phyloP scores from a whole-genome alignment of 2,113 vertebrate species.

The Anarrhichthys ocellatus region DNA sequence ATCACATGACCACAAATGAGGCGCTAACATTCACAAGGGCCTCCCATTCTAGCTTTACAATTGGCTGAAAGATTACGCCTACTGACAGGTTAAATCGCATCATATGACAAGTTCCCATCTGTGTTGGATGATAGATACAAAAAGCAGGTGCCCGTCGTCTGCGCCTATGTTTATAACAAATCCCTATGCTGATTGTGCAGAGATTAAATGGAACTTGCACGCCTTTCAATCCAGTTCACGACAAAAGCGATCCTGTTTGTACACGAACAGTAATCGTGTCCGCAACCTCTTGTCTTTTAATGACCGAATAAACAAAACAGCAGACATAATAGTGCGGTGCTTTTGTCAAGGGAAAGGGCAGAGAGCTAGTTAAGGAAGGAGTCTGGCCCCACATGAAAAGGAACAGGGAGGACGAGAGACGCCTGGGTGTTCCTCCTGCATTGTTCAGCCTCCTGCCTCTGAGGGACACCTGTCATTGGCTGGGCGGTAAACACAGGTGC shows the following conservation, averaged over 20 bases:
- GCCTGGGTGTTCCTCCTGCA: constrained; percentile 72
- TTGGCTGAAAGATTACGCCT: background rate
- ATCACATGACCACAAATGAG: constrained; percentile 65
- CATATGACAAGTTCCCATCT: constrained; percentile 36
- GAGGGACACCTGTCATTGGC: constrained; percentile 80
- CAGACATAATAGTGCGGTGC: constrained; percentile 66
- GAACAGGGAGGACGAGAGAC: constrained; percentile 55
- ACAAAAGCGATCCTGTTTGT: constrained; percentile 52
- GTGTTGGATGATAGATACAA: background rate
- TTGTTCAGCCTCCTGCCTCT: constrained; percentile 73
- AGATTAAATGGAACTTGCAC: constrained; percentile 34
- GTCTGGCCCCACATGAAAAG: constrained; percentile 71
- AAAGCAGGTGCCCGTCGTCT: constrained; percentile 49
- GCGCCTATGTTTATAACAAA: constrained; percentile 22
- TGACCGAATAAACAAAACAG: constrained; percentile 69
- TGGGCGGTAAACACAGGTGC: constrained; percentile 75
- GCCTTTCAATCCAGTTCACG: constrained; percentile 27
- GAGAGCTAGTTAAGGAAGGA: constrained; percentile 71
- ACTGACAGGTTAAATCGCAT: constrained; percentile 36
- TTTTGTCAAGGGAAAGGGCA: constrained; percentile 75
- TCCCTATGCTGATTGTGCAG: constrained; percentile 24
- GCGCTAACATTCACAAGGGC: constrained; percentile 44
- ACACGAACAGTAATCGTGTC: constrained; percentile 30
- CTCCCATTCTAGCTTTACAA: constrained; percentile 22
- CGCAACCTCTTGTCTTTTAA: constrained; percentile 68